These are phyloP conservation scores for Platorchestia sp. DNA, from an alignment of 1,140 invertebrate species.

Conservation along the genomic window DNA sequence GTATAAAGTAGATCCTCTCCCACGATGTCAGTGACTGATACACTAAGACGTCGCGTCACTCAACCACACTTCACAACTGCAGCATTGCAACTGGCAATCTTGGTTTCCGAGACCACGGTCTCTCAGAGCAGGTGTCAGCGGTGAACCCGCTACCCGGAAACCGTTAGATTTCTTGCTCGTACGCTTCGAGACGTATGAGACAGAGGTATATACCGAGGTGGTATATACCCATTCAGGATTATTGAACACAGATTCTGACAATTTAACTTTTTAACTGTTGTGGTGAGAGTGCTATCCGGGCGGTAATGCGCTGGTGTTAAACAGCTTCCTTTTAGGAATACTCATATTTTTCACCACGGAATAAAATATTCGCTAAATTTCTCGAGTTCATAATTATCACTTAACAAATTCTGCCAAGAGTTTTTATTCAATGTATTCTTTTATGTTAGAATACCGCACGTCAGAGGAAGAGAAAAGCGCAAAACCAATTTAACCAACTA, in stretches of 20 bases:
- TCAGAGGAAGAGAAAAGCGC: too few species aligned
- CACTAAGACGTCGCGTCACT: neutral
- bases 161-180: neutral
- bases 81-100: neutral
- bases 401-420: too few species aligned
- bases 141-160: neutral
- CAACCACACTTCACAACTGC: neutral
- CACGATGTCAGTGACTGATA: neutral
- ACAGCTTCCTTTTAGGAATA: too few species aligned
- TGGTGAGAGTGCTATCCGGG: neutral
- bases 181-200: neutral
- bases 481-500: too few species aligned
- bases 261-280: neutral
- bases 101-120: neutral
- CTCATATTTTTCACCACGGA: too few species aligned
- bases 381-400: too few species aligned
- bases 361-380: too few species aligned
- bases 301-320: neutral
- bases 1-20: neutral
- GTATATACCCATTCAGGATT: neutral
- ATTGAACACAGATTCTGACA: neutral
- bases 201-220: neutral
- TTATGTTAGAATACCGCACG: too few species aligned
- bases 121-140: neutral
- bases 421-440: too few species aligned